Evolutionary conservation across 2,113 vertebrate species (phyloP).

Genomic region (Pluvialis apricaria): DNA sequence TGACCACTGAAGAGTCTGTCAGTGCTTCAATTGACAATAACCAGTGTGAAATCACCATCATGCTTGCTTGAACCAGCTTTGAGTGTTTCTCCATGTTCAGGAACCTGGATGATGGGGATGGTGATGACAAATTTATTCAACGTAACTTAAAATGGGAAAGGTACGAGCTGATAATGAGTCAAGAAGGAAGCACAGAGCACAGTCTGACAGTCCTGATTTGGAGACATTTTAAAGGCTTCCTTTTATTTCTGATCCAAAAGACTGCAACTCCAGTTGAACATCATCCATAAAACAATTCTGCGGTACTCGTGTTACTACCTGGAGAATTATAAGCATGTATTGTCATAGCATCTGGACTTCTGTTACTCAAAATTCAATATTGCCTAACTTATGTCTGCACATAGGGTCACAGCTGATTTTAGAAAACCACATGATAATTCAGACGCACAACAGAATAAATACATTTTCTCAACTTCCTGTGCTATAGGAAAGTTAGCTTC

Average conservation of each 20-base stretch:
- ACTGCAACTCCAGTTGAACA: background rate
- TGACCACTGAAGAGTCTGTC: slow-evolving; percentile 19
- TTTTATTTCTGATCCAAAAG: background rate
- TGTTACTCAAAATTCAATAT: background rate
- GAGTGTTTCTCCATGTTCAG: background rate
- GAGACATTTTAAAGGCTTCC: background rate
- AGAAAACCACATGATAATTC: background rate
- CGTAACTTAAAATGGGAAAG: background rate
- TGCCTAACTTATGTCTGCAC: background rate
- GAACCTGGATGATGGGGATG: background rate
- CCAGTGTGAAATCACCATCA: background rate
- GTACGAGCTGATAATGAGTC: background rate
- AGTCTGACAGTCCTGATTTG: background rate
- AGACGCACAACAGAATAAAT: background rate
- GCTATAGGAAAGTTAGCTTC: background rate
- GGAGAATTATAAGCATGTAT: background rate
- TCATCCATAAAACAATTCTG: background rate
- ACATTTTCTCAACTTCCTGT: background rate
- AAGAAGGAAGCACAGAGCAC: background rate
- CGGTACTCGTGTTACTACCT: background rate
- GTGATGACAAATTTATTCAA: slow-evolving; percentile 17
- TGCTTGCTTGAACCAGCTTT: background rate
- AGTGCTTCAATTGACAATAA: background rate
- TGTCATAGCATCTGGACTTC: background rate
- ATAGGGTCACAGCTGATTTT: background rate